Evolutionary conservation across 2,113 vertebrate genomes (phyloP), one percentile per base, ranked within the genome.

Genomic region (Polyodon spathula): DNA sequence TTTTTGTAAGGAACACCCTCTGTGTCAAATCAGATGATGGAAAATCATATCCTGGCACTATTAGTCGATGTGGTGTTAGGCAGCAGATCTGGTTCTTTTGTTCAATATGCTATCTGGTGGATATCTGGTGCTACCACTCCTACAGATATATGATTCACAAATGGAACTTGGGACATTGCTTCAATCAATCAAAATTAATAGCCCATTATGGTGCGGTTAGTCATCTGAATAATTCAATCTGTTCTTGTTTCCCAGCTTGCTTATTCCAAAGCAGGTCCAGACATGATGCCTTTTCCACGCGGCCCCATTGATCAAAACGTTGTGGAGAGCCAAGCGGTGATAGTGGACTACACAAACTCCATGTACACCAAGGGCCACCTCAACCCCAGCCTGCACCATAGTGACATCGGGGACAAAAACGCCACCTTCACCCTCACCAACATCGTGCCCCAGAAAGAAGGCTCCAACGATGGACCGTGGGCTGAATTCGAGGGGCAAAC

Each of bases 401-500:
- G 15, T 0, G 17, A 66, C 37, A 50, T 42, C 0, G 15, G 17
- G 12, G 73, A 73, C 44, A 88, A 73, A 1, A 0, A 1, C 0
- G 68, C 88, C 6, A 90, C 89, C 17, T 92, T 92, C 78, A 90
- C 84, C 56, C 78, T 91, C 65, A 90, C 88, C 8, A 92, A 90
- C 40, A 82, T 87, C 0, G 81, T 88, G 1, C 88, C 90, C 0
- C 88, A 91, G 69, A 57, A 78, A 39, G 52, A 4, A 0, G 76
- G 73, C 0, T 89, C 89, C 10, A 91, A 92, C 0, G 12, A 70
- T 0, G 88, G 88, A 0, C 72, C 84, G 55, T 92, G 89, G 90
- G 77, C 78, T 0, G 1, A 12, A 15, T 81, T 90, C 0, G 89
- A 91, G 71, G 51, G 59, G 10, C 6, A 3, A 0, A 65, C 80